Evolutionary conservation across 2,797 vertebrate genomes (phyloP), one percentile per base, ranked within the genome.

Genomic region (Hoplostethus atlanticus): DNA sequence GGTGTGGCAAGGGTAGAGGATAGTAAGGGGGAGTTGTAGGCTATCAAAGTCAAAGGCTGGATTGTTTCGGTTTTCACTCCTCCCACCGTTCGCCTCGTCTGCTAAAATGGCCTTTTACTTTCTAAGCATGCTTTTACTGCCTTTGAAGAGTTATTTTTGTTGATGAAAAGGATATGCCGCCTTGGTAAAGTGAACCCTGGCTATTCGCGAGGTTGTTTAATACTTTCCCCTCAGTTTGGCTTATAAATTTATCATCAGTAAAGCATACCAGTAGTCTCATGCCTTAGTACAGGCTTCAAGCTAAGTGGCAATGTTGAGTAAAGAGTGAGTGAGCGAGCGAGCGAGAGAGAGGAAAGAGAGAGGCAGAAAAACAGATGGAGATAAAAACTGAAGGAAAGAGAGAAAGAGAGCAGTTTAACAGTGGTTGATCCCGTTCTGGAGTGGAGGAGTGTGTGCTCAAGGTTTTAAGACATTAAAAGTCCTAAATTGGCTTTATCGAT

Each of bases 131-230:
- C 93, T 95, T 92, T 95, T 90, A 94, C 92, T 80, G 92, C 86
- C 91, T 94, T 89, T 93, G 93, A 94, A 92, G 91, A 88, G 90
- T 90, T 94, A 92, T 94, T 95, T 95, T 91, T 94, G 94, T 92
- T 94, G 92, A 94, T 94, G 93, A 95, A 94, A 95, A 94, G 85
- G 93, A 94, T 94, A 94, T 71, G 84, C 83, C 67, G 81, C 84
- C 87, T 86, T 67, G 72, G 92, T 89, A 84, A 92, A 92, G 91
- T 65, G 84, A 91, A 89, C 83, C 89, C 73, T 54, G 40, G 93
- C 90, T 90, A 93, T 93, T 94, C 89, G 85, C 87, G 85, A 84
- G 87, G 90, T 91, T 90, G 91, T 93, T 90, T 86, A 89, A 92
- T 92, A 91, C 91, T 91, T 92, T 92, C 88, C 89, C 88, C 85